Base-by-base conservation (phyloP, 2,888 invertebrate genomes). In the Habroteleia sp. region DNA sequence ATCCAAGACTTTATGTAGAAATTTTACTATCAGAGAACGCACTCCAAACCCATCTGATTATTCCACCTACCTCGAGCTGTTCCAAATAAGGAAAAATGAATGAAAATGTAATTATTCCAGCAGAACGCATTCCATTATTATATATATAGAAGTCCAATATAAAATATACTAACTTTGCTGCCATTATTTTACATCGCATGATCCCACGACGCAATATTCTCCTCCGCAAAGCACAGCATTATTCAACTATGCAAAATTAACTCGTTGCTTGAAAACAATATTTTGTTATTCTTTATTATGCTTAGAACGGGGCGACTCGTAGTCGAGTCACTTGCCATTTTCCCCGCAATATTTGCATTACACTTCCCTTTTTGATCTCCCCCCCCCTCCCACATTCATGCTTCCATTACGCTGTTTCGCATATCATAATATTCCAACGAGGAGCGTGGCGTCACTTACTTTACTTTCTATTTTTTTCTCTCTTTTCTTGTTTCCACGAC, bases 391-490 rank as follows among this genome's bases (percentile, higher is more conserved):
- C n/a, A 1, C 13, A 23, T 29, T 41, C 25, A 27, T 37, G 27
- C 33, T 35, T 35, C 16, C 16, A 7, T 16, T 6, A 16, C 39
- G 27, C 23, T 17, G 31, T 60, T 74, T 46, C 74, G 54, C 74
- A 68, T 68, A 62, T 60, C 50, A 73, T 54, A 52, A 33, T 2
- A 20, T 5, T n/a, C n/a, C 13, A 5, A 27, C 48, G 29, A 68
- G 35, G 25, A 46, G 33, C 46, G 48, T 35, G 23, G 31, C 58
- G 35, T 42, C 42, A 44, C 54, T 50, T 37, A 74, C 74, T 74
- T 50, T 37, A 74, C 74, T 74, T 74, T 74, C 74, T 74, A 63
- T 58, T 73, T 69, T 74, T 63, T 74, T 56, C 35, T 60, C 27
- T 46, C 17, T 16, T 54, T 46, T 54, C 60, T 62, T 37, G 27